Evolutionary conservation across 2,888 invertebrate genomes (phyloP).

Genomic region (Agrochola macilenta): DNA sequence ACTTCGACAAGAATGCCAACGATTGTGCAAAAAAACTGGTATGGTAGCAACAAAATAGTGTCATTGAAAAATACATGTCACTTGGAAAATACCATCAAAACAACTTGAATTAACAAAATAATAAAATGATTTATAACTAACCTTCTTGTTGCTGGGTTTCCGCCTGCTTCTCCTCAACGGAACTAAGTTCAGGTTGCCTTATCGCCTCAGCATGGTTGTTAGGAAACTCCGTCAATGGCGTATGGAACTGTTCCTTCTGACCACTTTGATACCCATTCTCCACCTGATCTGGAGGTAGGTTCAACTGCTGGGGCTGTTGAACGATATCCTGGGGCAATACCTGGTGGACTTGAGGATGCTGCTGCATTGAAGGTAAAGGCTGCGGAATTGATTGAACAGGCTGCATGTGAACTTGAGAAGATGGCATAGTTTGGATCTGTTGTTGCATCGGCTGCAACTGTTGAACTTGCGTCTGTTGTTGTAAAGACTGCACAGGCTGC

Average conservation of each 20-base stretch:
- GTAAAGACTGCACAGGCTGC: slow-evolving; percentile 59
- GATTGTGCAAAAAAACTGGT: neutral
- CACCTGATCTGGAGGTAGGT: slow-evolving; percentile 74
- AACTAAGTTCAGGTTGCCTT: slow-evolving; percentile 82
- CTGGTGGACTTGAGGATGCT: slow-evolving; percentile 54
- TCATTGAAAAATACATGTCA: neutral
- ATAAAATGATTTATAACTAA: slow-evolving; percentile 67
- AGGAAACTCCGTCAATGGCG: slow-evolving; percentile 86
- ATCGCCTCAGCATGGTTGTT: slow-evolving; percentile 79
- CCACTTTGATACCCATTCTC: slow-evolving; percentile 77
- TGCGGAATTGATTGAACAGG: slow-evolving; percentile 45
- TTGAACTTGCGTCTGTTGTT: slow-evolving; percentile 58
- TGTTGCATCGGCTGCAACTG: slow-evolving; percentile 57
- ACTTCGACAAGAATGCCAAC: neutral
- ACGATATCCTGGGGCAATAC: slow-evolving; percentile 70
- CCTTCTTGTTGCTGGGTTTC: slow-evolving; percentile 82
- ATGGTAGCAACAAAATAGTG: neutral
- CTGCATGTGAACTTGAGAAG: slow-evolving; percentile 50
- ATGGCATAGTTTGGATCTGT: slow-evolving; percentile 52
- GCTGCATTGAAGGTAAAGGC: slow-evolving; percentile 53
- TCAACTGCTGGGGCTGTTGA: slow-evolving; percentile 77
- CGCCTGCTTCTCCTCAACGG: slow-evolving; percentile 84
- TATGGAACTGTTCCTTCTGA: slow-evolving; percentile 86
- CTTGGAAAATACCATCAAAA: neutral
- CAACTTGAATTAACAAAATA: neutral